Percentiles rank a stretch among this genome's conserved stretches.
Evolutionary conservation across 2,113 vertebrate species (phyloP).

Genomic region (Urocitellus parryii): DNA sequence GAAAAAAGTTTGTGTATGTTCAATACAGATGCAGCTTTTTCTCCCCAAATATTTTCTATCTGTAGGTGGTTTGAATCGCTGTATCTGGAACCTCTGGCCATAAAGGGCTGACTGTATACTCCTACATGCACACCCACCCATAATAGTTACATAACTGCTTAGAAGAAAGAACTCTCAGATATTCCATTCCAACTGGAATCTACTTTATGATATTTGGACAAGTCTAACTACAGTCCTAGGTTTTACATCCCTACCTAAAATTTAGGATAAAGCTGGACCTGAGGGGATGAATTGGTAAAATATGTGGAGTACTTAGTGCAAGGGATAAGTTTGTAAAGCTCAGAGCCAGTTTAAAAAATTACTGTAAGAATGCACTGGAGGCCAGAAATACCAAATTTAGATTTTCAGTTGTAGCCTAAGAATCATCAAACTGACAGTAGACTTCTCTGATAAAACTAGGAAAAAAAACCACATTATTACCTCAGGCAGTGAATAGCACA

Average conservation of each 20-base stretch:
- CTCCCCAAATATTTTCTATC: neutral
- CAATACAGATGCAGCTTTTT: neutral
- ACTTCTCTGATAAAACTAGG: neutral
- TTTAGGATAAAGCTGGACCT: neutral
- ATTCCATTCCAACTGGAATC: neutral
- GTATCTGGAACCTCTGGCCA: neutral
- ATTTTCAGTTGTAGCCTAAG: neutral
- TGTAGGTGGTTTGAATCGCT: neutral
- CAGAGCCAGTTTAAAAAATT: slow-evolving; percentile 19
- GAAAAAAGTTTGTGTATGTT: neutral
- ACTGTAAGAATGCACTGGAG: neutral
- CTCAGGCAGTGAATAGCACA: neutral
- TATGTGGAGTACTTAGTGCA: neutral
- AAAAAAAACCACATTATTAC: neutral
- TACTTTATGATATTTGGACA: slow-evolving; percentile 8
- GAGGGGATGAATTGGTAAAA: neutral
- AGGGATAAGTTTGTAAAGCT: neutral
- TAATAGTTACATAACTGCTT: neutral
- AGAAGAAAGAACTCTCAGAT: slow-evolving; percentile 17
- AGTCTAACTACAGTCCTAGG: neutral
- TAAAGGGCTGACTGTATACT: neutral
- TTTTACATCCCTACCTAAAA: slow-evolving; percentile 11
- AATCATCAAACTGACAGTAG: slow-evolving; percentile 29
- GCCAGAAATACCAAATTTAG: neutral
- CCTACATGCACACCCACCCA: neutral